A percentile compares a stretch with the other conserved stretches of the same genome.
Conservation (phyloP, 2,888 invertebrate species). For the Thereva unica region DNA sequence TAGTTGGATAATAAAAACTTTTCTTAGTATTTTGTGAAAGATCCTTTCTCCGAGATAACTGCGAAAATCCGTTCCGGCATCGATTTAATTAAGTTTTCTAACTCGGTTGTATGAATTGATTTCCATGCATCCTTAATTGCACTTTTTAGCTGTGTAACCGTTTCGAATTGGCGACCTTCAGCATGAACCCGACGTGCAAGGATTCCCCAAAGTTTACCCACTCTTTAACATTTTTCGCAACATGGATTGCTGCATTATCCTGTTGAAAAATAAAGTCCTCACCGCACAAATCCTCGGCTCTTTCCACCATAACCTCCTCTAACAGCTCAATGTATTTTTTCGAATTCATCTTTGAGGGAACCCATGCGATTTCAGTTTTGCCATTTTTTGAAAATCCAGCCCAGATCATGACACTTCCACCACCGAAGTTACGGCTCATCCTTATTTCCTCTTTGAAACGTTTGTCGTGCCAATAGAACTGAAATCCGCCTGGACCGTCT, state of each 20-base stretch:
- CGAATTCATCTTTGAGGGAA: no score
- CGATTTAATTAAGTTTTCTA: not conserved
- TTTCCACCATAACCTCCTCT: slow-evolving; percentile 13
- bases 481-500: no score
- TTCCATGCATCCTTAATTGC: not conserved
- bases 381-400: no score
- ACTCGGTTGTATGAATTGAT: no score
- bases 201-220: slow-evolving; percentile 6
- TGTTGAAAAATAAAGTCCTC: slow-evolving; percentile 19
- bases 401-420: no score
- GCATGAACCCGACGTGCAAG: not conserved
- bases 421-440: no score
- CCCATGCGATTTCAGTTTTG: no score
- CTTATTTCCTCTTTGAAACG: no score
- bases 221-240: slow-evolving; percentile 3
- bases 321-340: no score
- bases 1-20: not conserved
- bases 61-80: slow-evolving; percentile 7
- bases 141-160: slow-evolving; percentile 1
- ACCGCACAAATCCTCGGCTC: slow-evolving; percentile 8
- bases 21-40: slow-evolving; percentile 3
- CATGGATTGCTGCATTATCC: slow-evolving; percentile 10
- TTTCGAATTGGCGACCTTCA: slow-evolving; percentile 1
- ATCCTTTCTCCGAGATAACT: slow-evolving; percentile 1
- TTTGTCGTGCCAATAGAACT: no score